Conservation (phyloP, 2,797 vertebrate genomes). For the Bradypodion ventrale region DNA sequence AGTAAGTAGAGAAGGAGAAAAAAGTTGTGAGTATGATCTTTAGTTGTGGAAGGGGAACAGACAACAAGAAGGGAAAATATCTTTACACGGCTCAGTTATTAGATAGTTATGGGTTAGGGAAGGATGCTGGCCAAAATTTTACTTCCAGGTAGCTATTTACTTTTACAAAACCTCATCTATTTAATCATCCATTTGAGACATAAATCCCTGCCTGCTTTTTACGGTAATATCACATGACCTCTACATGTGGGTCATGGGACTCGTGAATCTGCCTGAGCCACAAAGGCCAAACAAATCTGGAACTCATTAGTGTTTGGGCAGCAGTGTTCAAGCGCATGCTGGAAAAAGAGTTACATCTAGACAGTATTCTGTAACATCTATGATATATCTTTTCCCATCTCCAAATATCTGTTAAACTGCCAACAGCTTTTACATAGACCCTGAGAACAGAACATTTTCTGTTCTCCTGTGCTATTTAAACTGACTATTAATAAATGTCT, state of each 20-base stretch:
- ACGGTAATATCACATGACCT: conserved; percentile 39
- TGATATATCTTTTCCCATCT: conserved; percentile 67
- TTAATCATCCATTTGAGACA: conserved; percentile 48
- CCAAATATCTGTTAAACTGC: conserved; percentile 65
- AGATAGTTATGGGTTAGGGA: conserved; percentile 25
- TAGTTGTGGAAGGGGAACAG: too few relatives aligned
- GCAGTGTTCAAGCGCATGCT: conserved; percentile 66
- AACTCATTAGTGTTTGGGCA: conserved; percentile 66
- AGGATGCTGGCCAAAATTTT: not conserved
- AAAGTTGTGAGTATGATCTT: not conserved
- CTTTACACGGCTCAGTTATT: conserved; percentile 5
- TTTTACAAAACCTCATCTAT: conserved; percentile 3
- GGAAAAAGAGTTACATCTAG: conserved; percentile 66
- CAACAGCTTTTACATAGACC: conserved; percentile 70
- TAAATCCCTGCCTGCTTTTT: conserved; percentile 37
- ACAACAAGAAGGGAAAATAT: not conserved
- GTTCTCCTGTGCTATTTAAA: conserved; percentile 69
- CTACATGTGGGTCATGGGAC: conserved; percentile 55
- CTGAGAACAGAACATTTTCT: conserved; percentile 60
- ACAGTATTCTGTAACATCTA: conserved; percentile 63
- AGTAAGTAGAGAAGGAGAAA: not conserved
- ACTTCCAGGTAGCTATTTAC: not conserved
- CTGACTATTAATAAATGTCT: conserved; percentile 68
- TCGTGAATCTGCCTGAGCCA: conserved; percentile 70
- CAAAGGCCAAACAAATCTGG: conserved; percentile 70